Evolutionary conservation across 2,888 invertebrate genomes (phyloP).

Genomic region (Sinopyrophorus schimmeli): DNA sequence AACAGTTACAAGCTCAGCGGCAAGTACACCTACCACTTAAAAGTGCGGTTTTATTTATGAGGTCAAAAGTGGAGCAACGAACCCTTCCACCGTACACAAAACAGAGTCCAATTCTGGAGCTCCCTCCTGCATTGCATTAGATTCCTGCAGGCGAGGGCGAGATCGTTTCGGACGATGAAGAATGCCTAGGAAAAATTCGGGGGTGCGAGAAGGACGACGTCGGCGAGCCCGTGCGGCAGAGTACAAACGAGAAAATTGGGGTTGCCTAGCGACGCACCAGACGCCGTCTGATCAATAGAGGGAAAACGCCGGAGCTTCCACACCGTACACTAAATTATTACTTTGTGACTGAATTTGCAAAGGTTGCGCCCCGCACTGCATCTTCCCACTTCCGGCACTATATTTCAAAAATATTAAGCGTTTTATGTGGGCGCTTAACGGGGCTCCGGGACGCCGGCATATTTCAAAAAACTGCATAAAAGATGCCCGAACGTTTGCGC

Average conservation of each 20-base stretch:
- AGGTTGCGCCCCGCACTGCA: conserved; percentile 21
- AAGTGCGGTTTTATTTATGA: conserved; percentile 26
- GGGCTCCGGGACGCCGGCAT: no score
- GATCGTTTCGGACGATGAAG: conserved; percentile 10
- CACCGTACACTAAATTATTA: conserved; percentile 35
- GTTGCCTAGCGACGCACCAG: conserved; percentile 51
- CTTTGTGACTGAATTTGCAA: conserved; percentile 34
- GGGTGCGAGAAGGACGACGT: conserved; percentile 19
- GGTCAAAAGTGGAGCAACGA: conserved; percentile 36
- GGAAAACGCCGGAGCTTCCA: conserved; percentile 38
- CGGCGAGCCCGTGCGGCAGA: conserved; percentile 6
- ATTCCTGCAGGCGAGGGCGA: conserved; percentile 29
- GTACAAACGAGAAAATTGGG: conserved; percentile 32
- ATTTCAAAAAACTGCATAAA: no score
- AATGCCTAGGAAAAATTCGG: conserved; percentile 8
- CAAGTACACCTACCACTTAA: no score
- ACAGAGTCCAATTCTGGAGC: conserved; percentile 20
- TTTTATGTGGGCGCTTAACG: no score
- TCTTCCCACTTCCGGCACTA: conserved; percentile 18
- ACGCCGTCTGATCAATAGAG: conserved; percentile 51
- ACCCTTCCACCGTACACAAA: conserved; percentile 27
- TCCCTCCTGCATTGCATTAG: conserved; percentile 29
- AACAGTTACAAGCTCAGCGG: no score
- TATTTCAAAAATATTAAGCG: conserved; percentile 18
- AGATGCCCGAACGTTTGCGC: no score